phyloP scores from a whole-genome alignment of 2,797 vertebrate species.

The Anguilla pacifica region DNA sequence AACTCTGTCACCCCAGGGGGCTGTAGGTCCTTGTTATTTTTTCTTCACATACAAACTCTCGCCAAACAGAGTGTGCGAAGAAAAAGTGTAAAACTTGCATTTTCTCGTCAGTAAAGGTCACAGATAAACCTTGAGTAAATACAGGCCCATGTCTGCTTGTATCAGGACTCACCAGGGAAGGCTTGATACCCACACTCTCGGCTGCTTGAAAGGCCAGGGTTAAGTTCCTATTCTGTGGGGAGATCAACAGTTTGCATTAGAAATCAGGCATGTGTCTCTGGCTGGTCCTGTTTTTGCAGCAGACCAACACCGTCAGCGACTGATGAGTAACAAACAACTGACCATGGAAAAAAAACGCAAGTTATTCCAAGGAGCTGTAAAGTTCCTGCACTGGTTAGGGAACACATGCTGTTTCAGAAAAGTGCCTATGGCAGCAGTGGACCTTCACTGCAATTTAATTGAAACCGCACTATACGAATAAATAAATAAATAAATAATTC shows the following conservation, averaged over 20 bases:
- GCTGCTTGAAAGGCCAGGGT: slow-evolving; percentile 94
- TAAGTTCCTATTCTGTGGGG: slow-evolving; percentile 85
- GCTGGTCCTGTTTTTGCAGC: not conserved
- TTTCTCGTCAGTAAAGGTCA: not conserved
- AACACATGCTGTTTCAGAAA: not conserved
- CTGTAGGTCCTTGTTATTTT: not conserved
- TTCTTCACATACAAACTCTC: not conserved
- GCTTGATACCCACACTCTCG: slow-evolving; percentile 93
- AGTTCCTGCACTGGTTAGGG: not conserved
- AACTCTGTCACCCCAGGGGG: not conserved
- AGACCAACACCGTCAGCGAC: not conserved
- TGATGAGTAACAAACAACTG: slow-evolving; percentile 1
- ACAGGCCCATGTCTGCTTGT: not conserved
- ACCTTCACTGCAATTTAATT: not conserved
- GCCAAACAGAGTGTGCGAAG: not conserved
- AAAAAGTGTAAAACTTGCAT: not conserved
- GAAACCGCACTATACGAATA: not conserved
- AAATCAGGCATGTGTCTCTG: not conserved
- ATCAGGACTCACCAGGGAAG: slow-evolving; percentile 86
- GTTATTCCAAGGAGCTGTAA: not conserved
- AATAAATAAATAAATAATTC: not conserved
- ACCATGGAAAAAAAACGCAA: not conserved
- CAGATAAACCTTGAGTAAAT: not conserved
- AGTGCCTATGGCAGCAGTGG: not conserved
- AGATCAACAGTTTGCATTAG: slow-evolving; percentile 23